Evolutionary conservation across 2,797 vertebrate species (phyloP), one percentile per base, ranked within the genome.

Genomic region (Myotis vivesi): DNA sequence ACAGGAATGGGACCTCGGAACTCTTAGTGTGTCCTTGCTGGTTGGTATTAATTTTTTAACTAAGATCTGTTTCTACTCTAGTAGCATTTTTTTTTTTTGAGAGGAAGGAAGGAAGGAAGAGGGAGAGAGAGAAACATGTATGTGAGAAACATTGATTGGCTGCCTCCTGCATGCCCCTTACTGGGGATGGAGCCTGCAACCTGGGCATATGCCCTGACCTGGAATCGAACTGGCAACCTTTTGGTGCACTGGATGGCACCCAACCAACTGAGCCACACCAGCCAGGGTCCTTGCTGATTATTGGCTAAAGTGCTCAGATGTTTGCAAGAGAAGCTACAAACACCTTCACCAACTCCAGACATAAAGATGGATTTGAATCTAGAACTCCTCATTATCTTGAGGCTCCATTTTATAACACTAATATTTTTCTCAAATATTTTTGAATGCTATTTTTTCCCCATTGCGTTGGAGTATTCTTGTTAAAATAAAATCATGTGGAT

Each of bases 401-500:
- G 8, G 25, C 17, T 62, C 36, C 12, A 0, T 85, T 77, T 91
- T 68, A 11, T 44, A 71, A 75, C n/a, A 15, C n/a, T 44, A 12
- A 49, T 59, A 44, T 59, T 81, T 79, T 33, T 19, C 64, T 69
- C 38, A 79, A 69, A 83, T 57, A 19, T n/a, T 57, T 51, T 69
- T 57, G 10, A 46, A 16, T n/a, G 36, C 49, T 73, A 1, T 89
- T 94, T 82, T 71, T 28, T 8, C 4, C 51, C 36, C 57, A 11
- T 76, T 89, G 81, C 62, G 16, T 89, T 90, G 77, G 84, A 62
- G 66, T 87, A 75, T 28, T 88, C 57, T 92, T 33, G 17, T 87
- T 89, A 71, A 89, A 94, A 85, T 51, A 25, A 77, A 89, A 51
- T 36, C n/a, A 17, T 16, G 33, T 91, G 41, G 49, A 7, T 73